Evolutionary conservation across 1,140 invertebrate genomes (phyloP).

Genomic region (Drosophila saltans): DNA sequence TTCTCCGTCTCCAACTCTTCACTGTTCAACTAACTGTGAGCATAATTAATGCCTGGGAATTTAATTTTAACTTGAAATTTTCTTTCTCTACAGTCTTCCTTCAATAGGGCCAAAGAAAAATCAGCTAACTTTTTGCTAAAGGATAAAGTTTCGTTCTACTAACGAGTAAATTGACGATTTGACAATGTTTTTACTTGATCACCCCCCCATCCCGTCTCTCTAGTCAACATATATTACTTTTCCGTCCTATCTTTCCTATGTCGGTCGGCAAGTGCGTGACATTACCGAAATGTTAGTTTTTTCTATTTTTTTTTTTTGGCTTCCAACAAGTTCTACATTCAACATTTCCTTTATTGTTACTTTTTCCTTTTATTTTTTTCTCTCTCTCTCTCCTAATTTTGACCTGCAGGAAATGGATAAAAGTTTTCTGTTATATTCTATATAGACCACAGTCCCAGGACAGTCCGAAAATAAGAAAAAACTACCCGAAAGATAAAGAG

Average conservation of each 20-base stretch:
- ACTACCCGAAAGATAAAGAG: neutral
- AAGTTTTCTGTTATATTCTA: conserved; percentile 37
- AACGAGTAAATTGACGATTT: conserved; percentile 79
- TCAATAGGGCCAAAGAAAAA: conserved; percentile 15
- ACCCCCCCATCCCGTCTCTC: no score
- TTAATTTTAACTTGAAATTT: conserved; percentile 27
- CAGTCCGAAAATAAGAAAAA: no score
- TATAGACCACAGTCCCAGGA: neutral
- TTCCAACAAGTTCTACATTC: neutral
- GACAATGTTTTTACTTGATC: conserved; percentile 56
- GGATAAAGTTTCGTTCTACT: conserved; percentile 41
- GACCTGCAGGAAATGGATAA: conserved; percentile 52
- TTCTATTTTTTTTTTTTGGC: no score
- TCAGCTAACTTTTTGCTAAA: conserved; percentile 6
- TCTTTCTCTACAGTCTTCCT: conserved; percentile 1
- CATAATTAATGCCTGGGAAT: conserved; percentile 50
- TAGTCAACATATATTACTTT: neutral
- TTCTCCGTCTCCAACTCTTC: neutral
- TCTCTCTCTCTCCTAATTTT: neutral
- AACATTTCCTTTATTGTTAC: neutral
- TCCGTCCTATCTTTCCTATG: no score
- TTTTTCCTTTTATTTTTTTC: neutral
- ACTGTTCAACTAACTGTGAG: conserved; percentile 19
- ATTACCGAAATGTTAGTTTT: neutral
- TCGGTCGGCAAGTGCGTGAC: conserved; percentile 2